A percentile compares a stretch with the other conserved stretches of the same genome.
Evolutionary conservation across 2,888 invertebrate species (phyloP).

Genomic region (Lymantria monacha): DNA sequence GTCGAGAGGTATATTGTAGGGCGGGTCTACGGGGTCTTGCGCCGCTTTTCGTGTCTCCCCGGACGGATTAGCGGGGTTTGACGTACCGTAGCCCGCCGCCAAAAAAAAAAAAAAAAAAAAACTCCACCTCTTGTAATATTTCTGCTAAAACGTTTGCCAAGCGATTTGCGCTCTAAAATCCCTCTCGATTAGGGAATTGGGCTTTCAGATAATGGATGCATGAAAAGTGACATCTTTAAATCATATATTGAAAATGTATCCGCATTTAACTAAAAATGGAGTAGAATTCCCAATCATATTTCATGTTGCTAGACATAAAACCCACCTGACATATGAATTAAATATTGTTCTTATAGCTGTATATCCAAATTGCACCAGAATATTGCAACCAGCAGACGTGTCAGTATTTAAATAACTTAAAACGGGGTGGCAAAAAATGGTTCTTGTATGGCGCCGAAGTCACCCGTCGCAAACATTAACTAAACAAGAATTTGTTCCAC

Average conservation of each 20-base stretch:
- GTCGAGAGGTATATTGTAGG: too few relatives aligned
- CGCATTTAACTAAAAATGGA: neutral
- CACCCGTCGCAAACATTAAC: slow-evolving; percentile 13
- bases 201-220: slow-evolving; percentile 6
- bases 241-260: slow-evolving; percentile 10
- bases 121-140: slow-evolving; percentile 52
- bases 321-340: slow-evolving; percentile 13
- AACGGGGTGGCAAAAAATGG: too few relatives aligned
- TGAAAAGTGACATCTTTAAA: slow-evolving; percentile 16
- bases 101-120: too few relatives aligned
- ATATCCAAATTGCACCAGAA: too few relatives aligned
- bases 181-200: slow-evolving; percentile 44
- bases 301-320: slow-evolving; percentile 16
- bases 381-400: too few relatives aligned
- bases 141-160: slow-evolving; percentile 42
- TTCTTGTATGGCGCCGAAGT: too few relatives aligned
- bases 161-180: slow-evolving; percentile 35
- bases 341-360: slow-evolving; percentile 19
- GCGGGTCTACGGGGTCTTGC: too few relatives aligned
- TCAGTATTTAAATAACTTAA: too few relatives aligned
- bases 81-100: too few relatives aligned
- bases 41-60: too few relatives aligned
- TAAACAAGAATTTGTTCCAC: slow-evolving; percentile 1
- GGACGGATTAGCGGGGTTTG: too few relatives aligned
- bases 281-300: slow-evolving; percentile 3